Conservation (phyloP, 2,113 vertebrate species). For the Ptychochromis oligacanthus region DNA sequence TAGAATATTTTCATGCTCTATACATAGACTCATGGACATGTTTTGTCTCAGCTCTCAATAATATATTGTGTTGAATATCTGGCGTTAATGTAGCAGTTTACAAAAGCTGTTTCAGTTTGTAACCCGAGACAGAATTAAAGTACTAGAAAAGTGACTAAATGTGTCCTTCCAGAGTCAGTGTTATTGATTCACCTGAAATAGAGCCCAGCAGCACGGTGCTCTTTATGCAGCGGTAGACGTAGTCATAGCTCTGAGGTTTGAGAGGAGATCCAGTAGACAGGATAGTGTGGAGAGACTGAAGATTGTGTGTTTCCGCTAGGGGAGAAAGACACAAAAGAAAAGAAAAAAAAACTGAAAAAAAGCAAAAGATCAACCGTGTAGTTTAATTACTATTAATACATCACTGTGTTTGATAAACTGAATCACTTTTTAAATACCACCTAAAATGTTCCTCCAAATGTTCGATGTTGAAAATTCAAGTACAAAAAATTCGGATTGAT, state of each 20-base stretch:
- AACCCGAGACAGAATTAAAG: too few relatives aligned
- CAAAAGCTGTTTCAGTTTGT: too few relatives aligned
- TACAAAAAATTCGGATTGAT: background rate
- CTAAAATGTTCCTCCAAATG: background rate
- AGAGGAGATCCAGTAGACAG: constrained; percentile 94
- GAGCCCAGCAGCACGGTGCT: constrained; percentile 90
- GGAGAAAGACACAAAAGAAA: background rate
- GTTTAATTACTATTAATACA: background rate
- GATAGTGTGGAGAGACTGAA: constrained; percentile 92
- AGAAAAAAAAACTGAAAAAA: background rate
- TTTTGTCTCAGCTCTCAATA: background rate
- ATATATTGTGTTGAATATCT: background rate
- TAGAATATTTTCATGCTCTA: too few relatives aligned
- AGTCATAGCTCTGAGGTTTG: constrained; percentile 93
- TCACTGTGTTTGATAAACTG: background rate
- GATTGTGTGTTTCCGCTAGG: constrained; percentile 89
- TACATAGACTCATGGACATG: too few relatives aligned
- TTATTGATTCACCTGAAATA: constrained; percentile 89
- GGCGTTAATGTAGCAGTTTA: too few relatives aligned
- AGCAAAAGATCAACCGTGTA: background rate
- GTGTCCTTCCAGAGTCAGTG: background rate
- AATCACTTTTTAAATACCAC: background rate
- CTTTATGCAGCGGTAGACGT: constrained; percentile 92
- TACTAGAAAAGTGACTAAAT: background rate
- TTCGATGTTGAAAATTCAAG: background rate